Percentiles rank a stretch among this genome's conserved stretches.
These are phyloP conservation scores for Yoshiicerus persimilis DNA, from an alignment of 1,140 invertebrate genomes.

Conservation along the genomic window DNA sequence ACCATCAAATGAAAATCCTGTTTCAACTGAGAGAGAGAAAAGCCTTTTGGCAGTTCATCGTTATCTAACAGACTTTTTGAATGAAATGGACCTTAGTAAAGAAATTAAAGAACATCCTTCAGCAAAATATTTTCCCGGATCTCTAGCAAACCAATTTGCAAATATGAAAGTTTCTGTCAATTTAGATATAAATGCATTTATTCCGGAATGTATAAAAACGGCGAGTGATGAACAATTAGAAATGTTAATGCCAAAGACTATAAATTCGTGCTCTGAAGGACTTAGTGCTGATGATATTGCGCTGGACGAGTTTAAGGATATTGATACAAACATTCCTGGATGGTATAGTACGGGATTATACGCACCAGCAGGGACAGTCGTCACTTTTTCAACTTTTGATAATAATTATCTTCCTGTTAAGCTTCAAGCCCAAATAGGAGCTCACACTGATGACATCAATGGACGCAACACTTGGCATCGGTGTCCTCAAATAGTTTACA, in stretches of 20 bases:
- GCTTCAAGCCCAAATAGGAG: not conserved
- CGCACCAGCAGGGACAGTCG: not conserved
- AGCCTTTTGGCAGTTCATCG: not conserved
- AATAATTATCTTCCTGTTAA: not conserved
- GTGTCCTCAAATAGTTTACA: not conserved
- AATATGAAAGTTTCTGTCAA: not conserved
- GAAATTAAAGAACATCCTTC: not conserved
- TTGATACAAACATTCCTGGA: not conserved
- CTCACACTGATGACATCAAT: not conserved
- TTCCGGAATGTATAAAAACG: not conserved
- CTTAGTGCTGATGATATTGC: no score
- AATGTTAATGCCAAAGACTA: not conserved
- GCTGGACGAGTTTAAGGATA: not conserved
- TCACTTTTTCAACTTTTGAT: not conserved
- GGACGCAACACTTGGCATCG: not conserved
- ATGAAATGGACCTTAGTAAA: no score
- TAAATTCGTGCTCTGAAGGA: not conserved
- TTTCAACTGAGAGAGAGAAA: not conserved
- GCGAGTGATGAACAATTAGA: not conserved
- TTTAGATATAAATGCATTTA: not conserved
- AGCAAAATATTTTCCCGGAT: not conserved
- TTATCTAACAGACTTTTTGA: not conserved
- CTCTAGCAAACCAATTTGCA: no score
- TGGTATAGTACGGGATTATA: constrained; percentile 24
- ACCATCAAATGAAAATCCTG: not conserved